Base-by-base conservation (phyloP, 1,140 invertebrate genomes). In the Drosophila kanapiae region DNA sequence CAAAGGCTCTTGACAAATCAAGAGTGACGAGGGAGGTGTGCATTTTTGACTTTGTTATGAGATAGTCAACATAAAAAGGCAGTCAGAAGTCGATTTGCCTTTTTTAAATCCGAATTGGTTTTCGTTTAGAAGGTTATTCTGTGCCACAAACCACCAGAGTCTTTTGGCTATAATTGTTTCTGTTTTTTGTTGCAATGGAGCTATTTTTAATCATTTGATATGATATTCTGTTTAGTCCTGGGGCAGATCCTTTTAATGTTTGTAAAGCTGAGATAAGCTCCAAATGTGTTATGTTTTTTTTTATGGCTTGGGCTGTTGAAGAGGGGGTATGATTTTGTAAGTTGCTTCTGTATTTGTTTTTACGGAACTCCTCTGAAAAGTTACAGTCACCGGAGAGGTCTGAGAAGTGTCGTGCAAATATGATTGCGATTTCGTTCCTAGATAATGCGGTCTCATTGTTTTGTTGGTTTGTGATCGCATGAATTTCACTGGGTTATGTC, bases 141-240 rank as follows among this genome's bases (percentile, higher is more conserved):
- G 8, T 8, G 56, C 48, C n/a, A 59, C 63, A 0, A 67, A 11
- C 42, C 47, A 53, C 35, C 35, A 65, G n/a, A n/a, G n/a, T 43
- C 14, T 57, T 57, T 65, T n/a, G 16, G 37, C 16, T 40, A 60
- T 47, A 6, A 56, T 67, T 49, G 49, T 49, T 48, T 61, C 31
- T 27, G 16, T 14, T 33, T 48, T 48, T 60, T 31, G 9, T 60
- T 23, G 18, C 48, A 5, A 13, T 4, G 18, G 14, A 51, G 42
- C 42, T n/a, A 48, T n/a, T 33, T 60, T 33, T 27, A 6, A 60
- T 35, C 58, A 60, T 60, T 60, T 60, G 13, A 6, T 60, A 35
- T n/a, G 29, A 60, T 4, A 60, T 47, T 47, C 42, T 60, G 8
- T 59, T 58, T 18, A 59, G 7, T 45, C 57, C 11, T 43, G 27